These are phyloP conservation scores for Zaprionus taronus DNA, from an alignment of 1,140 invertebrate genomes.

Conservation along the genomic window DNA sequence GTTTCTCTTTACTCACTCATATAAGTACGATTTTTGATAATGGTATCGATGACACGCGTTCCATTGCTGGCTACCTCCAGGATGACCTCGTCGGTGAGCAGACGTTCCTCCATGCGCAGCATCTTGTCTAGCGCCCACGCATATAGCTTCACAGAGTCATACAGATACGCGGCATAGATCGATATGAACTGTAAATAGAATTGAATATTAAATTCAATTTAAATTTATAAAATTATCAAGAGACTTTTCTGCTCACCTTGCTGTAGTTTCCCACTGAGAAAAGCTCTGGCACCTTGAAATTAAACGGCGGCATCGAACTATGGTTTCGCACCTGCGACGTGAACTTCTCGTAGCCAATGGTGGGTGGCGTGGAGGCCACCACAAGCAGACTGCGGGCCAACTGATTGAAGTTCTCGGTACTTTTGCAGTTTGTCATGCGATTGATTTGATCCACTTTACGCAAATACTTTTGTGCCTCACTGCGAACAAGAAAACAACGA, in stretches of 20 bases:
- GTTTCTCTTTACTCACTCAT: conserved; percentile 87
- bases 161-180: conserved; percentile 97
- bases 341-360: conserved; percentile 90
- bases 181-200: conserved; percentile 90
- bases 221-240: no score
- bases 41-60: conserved; percentile 91
- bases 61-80: conserved; percentile 91
- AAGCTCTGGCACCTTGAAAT: conserved; percentile 79
- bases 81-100: conserved; percentile 87
- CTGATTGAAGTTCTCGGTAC: conserved; percentile 88
- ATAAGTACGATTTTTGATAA: conserved; percentile 91
- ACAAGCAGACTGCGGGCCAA: conserved; percentile 92
- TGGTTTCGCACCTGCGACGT: conserved; percentile 91
- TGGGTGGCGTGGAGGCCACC: conserved; percentile 92
- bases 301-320: conserved; percentile 87
- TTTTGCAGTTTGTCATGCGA: conserved; percentile 87
- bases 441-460: conserved; percentile 89
- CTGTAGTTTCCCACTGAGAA: conserved; percentile 85
- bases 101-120: conserved; percentile 87
- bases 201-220: background rate
- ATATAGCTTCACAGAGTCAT: conserved; percentile 97
- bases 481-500: conserved; percentile 49
- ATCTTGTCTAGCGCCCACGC: conserved; percentile 92
- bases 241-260: conserved; percentile 85
- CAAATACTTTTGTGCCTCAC: conserved; percentile 93